phyloP scores from a whole-genome alignment of 2,113 vertebrate species.

The Electrona antarctica region DNA sequence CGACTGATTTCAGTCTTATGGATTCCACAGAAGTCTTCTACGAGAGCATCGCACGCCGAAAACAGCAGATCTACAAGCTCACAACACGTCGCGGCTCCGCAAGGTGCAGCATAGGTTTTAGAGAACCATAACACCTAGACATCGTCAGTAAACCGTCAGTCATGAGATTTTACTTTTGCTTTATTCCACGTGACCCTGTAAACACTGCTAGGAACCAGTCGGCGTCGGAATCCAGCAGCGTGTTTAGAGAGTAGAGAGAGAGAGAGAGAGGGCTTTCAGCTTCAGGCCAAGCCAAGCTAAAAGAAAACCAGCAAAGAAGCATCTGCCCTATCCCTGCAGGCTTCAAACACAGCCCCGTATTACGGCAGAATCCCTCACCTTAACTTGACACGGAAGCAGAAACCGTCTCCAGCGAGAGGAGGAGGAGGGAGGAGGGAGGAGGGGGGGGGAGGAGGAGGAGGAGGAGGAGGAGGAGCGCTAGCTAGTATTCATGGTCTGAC shows the following conservation, averaged over 20 bases:
- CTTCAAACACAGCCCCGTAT: constrained; percentile 53
- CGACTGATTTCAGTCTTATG: too few species aligned
- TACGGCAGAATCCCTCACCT: constrained; percentile 69
- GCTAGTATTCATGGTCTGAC: constrained; percentile 50
- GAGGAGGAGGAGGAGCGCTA: constrained; percentile 11
- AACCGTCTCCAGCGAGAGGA: constrained; percentile 52
- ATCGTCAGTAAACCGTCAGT: too few species aligned
- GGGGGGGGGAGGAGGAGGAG: constrained; percentile 7
- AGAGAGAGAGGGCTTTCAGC: constrained; percentile 42
- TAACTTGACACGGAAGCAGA: constrained; percentile 60
- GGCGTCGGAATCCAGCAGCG: constrained; percentile 37
- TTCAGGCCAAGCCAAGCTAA: constrained; percentile 54
- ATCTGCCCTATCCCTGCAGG: constrained; percentile 50
- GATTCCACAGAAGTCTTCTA: too few species aligned
- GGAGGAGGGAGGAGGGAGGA: too few species aligned
- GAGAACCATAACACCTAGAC: too few species aligned
- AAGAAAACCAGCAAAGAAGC: constrained; percentile 61
- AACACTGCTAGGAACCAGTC: too few species aligned
- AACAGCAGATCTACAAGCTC: too few species aligned
- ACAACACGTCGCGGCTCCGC: too few species aligned
- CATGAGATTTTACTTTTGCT: too few species aligned
- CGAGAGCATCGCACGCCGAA: too few species aligned
- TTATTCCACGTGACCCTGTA: not conserved
- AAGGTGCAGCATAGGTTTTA: too few species aligned
- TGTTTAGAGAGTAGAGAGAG: constrained; percentile 4